Evolutionary conservation across 2,113 vertebrate species (phyloP).

Genomic region (Canis aureus): DNA sequence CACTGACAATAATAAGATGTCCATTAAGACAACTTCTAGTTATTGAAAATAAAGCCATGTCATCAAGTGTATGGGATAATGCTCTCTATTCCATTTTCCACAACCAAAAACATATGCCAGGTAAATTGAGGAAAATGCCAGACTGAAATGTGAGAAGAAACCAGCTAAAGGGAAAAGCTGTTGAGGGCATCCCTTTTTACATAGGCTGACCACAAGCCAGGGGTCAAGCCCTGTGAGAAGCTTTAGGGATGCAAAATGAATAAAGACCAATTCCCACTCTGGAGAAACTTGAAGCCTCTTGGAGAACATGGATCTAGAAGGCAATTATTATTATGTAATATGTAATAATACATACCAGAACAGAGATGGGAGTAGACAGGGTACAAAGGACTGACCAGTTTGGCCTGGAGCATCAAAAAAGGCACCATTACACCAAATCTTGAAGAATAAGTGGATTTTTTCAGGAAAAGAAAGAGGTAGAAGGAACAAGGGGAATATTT

Average conservation of each 20-base stretch:
- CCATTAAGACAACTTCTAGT: not conserved
- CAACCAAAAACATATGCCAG: not conserved
- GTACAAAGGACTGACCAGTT: accelerated
- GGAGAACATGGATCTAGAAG: not conserved
- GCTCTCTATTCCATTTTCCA: not conserved
- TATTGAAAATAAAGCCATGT: not conserved
- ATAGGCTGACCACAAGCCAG: not conserved
- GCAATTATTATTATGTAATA: too few species aligned
- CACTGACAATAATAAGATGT: not conserved
- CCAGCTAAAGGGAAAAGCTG: not conserved
- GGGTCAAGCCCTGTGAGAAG: not conserved
- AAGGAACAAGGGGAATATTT: not conserved
- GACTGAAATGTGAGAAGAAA: not conserved
- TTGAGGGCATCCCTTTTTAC: not conserved
- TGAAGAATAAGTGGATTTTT: not conserved
- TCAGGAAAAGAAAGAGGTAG: not conserved
- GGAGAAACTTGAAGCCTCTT: not conserved
- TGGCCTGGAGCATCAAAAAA: not conserved
- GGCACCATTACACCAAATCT: accelerated
- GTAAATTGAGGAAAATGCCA: not conserved
- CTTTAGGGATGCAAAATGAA: not conserved
- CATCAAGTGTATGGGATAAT: not conserved
- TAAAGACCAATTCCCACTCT: too few species aligned
- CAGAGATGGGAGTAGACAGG: not conserved
- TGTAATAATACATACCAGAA: not conserved